These are phyloP conservation scores for Heterocephalus glaber DNA, from an alignment of 2,113 vertebrate species.

Conservation along the genomic window DNA sequence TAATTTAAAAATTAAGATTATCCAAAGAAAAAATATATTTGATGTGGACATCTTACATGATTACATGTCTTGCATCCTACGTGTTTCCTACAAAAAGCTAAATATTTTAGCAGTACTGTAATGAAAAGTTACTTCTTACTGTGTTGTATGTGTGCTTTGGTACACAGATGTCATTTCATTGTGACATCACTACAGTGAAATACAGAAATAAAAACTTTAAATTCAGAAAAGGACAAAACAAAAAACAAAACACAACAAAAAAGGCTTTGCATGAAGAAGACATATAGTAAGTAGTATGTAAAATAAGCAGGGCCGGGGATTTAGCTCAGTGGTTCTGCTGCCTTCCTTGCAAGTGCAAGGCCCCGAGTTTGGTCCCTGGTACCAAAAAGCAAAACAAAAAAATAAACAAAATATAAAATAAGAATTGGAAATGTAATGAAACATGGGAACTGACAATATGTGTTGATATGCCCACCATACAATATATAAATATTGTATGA, in stretches of 20 bases:
- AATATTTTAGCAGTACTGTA: conserved; percentile 87
- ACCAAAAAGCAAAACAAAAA: no score
- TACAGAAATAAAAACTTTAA: conserved; percentile 88
- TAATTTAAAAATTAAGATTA: conserved; percentile 80
- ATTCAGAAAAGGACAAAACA: neutral
- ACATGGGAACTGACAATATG: conserved; percentile 32
- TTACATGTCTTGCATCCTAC: conserved; percentile 54
- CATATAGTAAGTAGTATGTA: conserved; percentile 34
- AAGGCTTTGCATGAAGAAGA: conserved; percentile 18
- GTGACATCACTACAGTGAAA: conserved; percentile 90
- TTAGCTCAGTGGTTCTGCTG: no score
- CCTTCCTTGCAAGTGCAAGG: no score
- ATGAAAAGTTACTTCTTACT: conserved; percentile 87
- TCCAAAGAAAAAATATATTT: conserved; percentile 85
- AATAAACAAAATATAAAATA: no score
- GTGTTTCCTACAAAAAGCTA: conserved; percentile 84
- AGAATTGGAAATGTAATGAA: no score
- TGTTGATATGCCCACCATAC: neutral
- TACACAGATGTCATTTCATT: conserved; percentile 87
- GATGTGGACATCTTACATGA: conserved; percentile 85
- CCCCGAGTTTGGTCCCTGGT: no score
- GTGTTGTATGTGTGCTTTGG: conserved; percentile 88
- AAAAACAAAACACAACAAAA: neutral
- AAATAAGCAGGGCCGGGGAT: conserved; percentile 18
- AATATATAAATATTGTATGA: conserved; percentile 51